Conservation (phyloP, 2,888 invertebrate genomes). For the Sinotaia quadrata region DNA sequence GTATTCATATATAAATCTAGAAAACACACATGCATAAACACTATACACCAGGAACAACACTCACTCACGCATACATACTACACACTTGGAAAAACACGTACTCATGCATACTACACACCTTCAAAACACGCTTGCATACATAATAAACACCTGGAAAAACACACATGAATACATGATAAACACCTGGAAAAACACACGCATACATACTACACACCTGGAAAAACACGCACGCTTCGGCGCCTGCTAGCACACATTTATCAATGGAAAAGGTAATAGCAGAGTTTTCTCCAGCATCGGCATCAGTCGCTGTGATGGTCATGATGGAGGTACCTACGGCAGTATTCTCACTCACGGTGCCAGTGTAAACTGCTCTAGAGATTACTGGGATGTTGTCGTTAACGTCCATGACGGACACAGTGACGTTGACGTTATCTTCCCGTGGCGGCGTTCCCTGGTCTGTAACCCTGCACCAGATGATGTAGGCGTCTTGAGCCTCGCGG, state of each 20-base stretch:
- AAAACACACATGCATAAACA: too few species aligned
- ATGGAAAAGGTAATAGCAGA: constrained; percentile 52
- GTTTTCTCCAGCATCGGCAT: constrained; percentile 53
- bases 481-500: constrained; percentile 45
- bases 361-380: constrained; percentile 44
- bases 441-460: constrained; percentile 51
- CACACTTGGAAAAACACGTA: too few species aligned
- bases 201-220: constrained; percentile 40
- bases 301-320: constrained; percentile 47
- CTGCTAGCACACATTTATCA: constrained; percentile 42
- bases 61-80: too few species aligned
- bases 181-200: too few species aligned
- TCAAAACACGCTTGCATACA: too few species aligned
- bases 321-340: constrained; percentile 45
- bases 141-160: too few species aligned
- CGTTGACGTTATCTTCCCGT: constrained; percentile 44
- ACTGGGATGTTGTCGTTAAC: constrained; percentile 61
- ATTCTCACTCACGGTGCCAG: constrained; percentile 50
- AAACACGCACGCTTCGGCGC: constrained; percentile 41
- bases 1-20: too few species aligned
- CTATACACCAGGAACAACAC: too few species aligned
- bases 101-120: too few species aligned
- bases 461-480: constrained; percentile 47
- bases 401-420: constrained; percentile 54
- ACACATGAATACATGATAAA: too few species aligned